Percentiles rank a stretch among this genome's conserved stretches.
phyloP scores from a whole-genome alignment of 2,113 vertebrate genomes.

The Malurus alboscapulatus region DNA sequence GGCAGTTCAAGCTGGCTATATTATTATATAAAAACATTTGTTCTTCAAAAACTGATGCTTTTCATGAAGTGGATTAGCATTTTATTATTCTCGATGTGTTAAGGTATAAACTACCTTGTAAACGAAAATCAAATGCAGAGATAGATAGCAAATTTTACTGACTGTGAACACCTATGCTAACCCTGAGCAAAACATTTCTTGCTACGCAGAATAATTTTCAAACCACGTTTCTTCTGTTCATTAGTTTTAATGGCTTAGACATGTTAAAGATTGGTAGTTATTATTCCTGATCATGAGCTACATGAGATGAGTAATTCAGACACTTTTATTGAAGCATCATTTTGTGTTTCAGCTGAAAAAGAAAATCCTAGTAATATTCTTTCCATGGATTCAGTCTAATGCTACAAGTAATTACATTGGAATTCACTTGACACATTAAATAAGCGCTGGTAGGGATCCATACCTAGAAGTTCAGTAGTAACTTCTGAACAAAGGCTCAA shows the following conservation, averaged over 20 bases:
- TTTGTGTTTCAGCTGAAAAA: slow-evolving; percentile 26
- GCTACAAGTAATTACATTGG: neutral
- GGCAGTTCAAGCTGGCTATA: neutral
- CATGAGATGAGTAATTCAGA: neutral
- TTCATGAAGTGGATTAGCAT: neutral
- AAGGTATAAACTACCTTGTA: slow-evolving; percentile 11
- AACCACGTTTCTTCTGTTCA: neutral
- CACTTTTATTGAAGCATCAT: slow-evolving; percentile 19
- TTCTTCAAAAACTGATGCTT: slow-evolving; percentile 38
- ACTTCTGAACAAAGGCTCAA: neutral
- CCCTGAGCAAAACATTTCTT: slow-evolving; percentile 1
- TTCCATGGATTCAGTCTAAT: neutral
- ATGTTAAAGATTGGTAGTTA: neutral
- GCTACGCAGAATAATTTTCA: neutral
- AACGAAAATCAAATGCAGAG: slow-evolving; percentile 15
- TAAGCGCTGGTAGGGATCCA: neutral
- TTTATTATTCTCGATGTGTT: slow-evolving; percentile 29
- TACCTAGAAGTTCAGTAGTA: neutral
- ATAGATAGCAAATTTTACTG: neutral
- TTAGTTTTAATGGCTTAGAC: slow-evolving; percentile 9
- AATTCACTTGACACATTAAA: neutral
- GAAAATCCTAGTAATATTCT: neutral
- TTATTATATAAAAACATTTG: neutral
- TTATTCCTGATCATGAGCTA: neutral
- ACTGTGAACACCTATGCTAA: neutral